These are phyloP conservation scores for Meleagris gallopavo DNA, from an alignment of 2,113 vertebrate species.

Conservation along the genomic window DNA sequence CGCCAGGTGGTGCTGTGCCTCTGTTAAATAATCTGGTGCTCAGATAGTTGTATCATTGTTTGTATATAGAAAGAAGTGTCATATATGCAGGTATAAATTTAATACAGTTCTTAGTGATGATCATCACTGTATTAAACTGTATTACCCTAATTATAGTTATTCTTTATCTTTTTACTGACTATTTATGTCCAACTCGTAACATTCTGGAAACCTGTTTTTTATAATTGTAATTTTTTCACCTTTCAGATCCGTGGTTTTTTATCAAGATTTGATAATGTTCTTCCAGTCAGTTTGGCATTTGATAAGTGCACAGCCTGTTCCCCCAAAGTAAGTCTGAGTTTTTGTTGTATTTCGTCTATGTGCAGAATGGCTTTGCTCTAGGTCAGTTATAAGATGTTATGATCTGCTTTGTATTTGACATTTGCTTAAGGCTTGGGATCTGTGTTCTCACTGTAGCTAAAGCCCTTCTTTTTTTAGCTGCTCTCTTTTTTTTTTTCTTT, in stretches of 20 bases:
- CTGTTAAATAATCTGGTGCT: background rate
- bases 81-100: background rate
- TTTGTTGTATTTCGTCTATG: background rate
- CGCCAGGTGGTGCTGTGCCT: slow-evolving; percentile 77
- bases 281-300: slow-evolving; percentile 97
- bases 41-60: background rate
- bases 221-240: background rate
- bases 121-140: background rate
- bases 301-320: slow-evolving; percentile 99
- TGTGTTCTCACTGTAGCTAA: background rate
- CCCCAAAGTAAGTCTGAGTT: slow-evolving; percentile 83
- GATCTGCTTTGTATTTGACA: background rate
- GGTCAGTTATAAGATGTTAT: background rate
- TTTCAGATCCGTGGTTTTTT: slow-evolving; percentile 96
- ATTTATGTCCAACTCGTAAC: background rate
- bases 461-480: background rate
- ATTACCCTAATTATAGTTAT: accelerated
- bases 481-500: background rate
- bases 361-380: background rate
- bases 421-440: background rate
- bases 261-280: slow-evolving; percentile 96
- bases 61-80: background rate
- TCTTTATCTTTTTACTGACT: background rate
- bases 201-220: background rate
- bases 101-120: background rate